Percentiles rank a stretch among this genome's conserved stretches.
phyloP scores from a whole-genome alignment of 2,797 vertebrate species.

The Chelidonichthys spinosus region DNA sequence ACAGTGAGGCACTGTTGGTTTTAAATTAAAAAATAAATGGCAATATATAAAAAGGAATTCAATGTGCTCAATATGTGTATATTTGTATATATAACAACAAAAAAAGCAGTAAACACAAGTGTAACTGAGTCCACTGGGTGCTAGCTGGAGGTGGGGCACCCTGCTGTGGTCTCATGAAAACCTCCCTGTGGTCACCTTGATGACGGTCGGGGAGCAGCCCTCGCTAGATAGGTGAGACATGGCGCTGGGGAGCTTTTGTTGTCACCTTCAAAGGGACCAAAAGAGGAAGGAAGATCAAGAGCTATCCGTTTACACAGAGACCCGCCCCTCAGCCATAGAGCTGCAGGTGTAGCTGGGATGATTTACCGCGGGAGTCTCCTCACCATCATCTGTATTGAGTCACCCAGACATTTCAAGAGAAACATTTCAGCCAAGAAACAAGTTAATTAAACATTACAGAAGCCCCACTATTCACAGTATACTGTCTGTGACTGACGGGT shows the following conservation, averaged over 20 bases:
- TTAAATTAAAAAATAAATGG: constrained; percentile 1
- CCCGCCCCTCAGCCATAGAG: constrained; percentile 41
- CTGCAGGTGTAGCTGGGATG: constrained; percentile 14
- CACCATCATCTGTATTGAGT: not conserved
- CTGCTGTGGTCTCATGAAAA: constrained; percentile 20
- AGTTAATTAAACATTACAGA: not conserved
- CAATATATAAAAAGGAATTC: not conserved
- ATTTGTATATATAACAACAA: not conserved
- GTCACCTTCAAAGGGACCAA: constrained; percentile 67
- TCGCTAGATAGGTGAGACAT: constrained; percentile 29
- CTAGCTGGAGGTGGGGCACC: constrained; percentile 10
- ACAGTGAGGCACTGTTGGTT: not conserved
- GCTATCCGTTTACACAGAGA: constrained; percentile 66
- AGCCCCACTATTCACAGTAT: not conserved
- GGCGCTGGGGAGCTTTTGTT: constrained; percentile 46
- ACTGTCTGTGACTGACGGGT: not conserved
- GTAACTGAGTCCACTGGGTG: not conserved
- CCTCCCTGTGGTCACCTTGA: constrained; percentile 9
- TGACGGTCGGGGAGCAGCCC: constrained; percentile 7
- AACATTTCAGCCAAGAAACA: constrained; percentile 15
- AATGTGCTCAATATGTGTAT: not conserved
- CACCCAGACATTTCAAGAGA: not conserved
- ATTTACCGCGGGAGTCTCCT: constrained; percentile 36
- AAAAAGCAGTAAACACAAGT: not conserved
- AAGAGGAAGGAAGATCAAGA: constrained; percentile 64